Base-by-base conservation (phyloP, 1,140 invertebrate genomes). In the Euura lappo region DNA sequence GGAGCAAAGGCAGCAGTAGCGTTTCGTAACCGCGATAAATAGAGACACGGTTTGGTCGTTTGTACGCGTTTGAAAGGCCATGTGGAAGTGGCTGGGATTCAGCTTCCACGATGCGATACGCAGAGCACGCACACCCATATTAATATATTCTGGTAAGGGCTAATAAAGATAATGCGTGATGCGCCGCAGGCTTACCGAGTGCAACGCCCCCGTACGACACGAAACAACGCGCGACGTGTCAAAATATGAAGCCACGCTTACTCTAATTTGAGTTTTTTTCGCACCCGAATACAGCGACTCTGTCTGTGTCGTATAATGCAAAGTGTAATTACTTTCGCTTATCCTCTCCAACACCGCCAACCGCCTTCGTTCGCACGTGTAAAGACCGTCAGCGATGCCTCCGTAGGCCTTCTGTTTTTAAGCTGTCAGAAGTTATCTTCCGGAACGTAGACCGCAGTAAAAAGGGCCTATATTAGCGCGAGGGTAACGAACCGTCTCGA, bases 81-180 rank as follows among this genome's bases (percentile, higher is more conserved):
- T 60, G 51, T 60, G 51, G 51, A 28, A 60, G 51, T n/a, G 13
- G 51, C 51, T 28, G 28, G 51, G 13, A 5, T n/a, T 4, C 8
- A 11, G 10, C 51, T 60, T 60, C 51, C 51, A n/a, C 51, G 51
- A 60, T 60, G 51, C 51, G 51, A 60, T 60, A 60, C 51, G 51
- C 51, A 11, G 51, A 60, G 51, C 51, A 60, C 51, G 51, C 51
- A 60, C 51, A 8, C 51, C 13, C 51, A n/a, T 60, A 60, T 60
- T 60, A 60, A 60, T 60, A 60, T 60, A 60, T 60, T 11, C 51
- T 2, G 13, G 51, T 60, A n/a, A 60, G 51, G 51, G 51, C 51
- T 60, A 60, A 60, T 60, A 60, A 60, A 60, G 51, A 60, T 60
- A 60, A 60, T 60, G 51, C 51, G 51, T 60, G 51, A 60, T 60